These are phyloP conservation scores for Nemotelus pantherinus DNA, from an alignment of 2,888 invertebrate species.

Conservation along the genomic window DNA sequence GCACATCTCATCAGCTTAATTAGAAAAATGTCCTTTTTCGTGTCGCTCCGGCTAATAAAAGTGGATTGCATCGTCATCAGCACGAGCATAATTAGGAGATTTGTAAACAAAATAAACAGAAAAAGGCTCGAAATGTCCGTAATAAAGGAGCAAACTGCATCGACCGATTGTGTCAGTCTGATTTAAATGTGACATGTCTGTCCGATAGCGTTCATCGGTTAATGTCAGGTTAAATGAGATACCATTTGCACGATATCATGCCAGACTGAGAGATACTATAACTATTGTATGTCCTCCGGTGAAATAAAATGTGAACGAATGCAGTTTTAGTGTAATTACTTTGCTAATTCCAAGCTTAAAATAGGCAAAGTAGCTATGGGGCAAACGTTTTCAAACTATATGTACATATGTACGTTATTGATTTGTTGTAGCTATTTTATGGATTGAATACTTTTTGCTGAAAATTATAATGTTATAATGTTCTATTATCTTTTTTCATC, in stretches of 20 bases:
- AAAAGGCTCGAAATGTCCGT: slow-evolving; percentile 25
- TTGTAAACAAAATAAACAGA: slow-evolving; percentile 36
- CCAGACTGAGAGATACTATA: neutral
- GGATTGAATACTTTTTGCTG: no score
- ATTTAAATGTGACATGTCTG: slow-evolving; percentile 27
- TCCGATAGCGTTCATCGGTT: slow-evolving; percentile 14
- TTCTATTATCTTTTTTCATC: no score
- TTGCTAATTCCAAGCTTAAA: neutral
- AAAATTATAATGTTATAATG: no score
- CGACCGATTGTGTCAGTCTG: slow-evolving; percentile 6
- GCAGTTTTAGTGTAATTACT: slow-evolving; percentile 8
- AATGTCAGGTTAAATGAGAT: neutral
- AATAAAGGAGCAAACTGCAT: slow-evolving; percentile 33
- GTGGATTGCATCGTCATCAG: slow-evolving; percentile 31
- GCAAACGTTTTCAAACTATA: no score
- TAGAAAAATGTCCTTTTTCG: slow-evolving; percentile 42
- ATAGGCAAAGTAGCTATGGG: neutral
- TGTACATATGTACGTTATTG: no score
- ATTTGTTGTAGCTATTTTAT: no score
- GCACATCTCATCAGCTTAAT: slow-evolving; percentile 39
- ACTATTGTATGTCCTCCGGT: neutral
- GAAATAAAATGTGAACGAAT: neutral
- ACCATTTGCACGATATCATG: slow-evolving; percentile 18
- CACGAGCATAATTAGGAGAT: slow-evolving; percentile 38
- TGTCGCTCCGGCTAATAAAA: slow-evolving; percentile 36